Conservation (phyloP, 2,113 vertebrate genomes). For the Cepphus grylle region DNA sequence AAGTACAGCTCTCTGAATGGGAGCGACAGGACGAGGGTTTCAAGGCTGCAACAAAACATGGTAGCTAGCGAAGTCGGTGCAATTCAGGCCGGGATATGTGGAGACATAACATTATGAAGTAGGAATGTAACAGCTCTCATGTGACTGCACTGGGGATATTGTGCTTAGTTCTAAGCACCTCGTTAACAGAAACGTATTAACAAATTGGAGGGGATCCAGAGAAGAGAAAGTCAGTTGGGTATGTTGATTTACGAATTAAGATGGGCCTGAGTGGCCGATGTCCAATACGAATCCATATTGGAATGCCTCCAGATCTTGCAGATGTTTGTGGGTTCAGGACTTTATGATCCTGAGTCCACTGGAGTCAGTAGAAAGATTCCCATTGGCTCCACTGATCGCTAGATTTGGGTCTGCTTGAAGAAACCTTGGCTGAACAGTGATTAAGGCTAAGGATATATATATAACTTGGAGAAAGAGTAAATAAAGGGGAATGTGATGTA, state of each 20-base stretch:
- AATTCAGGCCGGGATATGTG: constrained; percentile 28
- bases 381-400: not conserved
- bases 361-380: constrained; percentile 21
- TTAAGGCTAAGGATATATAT: constrained; percentile 9
- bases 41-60: constrained; percentile 56
- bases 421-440: constrained; percentile 14
- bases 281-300: constrained; percentile 44
- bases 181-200: constrained; percentile 65
- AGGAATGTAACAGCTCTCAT: constrained; percentile 66
- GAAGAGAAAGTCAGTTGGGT: constrained; percentile 47
- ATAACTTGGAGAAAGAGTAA: constrained; percentile 46
- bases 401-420: constrained; percentile 27
- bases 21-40: not conserved
- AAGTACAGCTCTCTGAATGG: not conserved
- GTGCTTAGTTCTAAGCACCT: constrained; percentile 67
- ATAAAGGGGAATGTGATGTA: constrained; percentile 53
- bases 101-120: constrained; percentile 68
- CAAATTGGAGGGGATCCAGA: constrained; percentile 60
- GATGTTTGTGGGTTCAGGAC: constrained; percentile 47
- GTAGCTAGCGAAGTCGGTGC: constrained; percentile 57
- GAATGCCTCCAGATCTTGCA: constrained; percentile 49
- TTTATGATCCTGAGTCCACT: constrained; percentile 21
- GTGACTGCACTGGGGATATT: constrained; percentile 61
- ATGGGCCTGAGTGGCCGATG: constrained; percentile 50
- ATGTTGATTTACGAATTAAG: constrained; percentile 55